phyloP scores from a whole-genome alignment of 2,888 invertebrate species.

The Synergus itoensis region DNA sequence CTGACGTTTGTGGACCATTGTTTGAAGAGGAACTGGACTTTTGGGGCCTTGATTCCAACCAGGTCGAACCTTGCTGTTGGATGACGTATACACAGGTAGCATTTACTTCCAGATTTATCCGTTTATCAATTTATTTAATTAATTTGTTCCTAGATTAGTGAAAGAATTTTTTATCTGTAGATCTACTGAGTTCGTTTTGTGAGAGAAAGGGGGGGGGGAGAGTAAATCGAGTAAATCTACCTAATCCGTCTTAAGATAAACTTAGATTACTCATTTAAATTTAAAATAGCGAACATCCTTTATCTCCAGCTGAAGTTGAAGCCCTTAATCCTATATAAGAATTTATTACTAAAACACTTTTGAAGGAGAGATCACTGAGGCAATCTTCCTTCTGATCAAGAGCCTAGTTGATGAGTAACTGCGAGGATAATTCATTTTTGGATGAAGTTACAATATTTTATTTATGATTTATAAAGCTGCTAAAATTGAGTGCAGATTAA shows the following conservation, averaged over 20 bases:
- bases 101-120: neutral
- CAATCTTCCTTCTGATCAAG: neutral
- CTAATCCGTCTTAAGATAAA: neutral
- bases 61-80: slow-evolving; percentile 99
- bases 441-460: neutral
- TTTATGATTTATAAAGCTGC: too few species aligned
- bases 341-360: neutral
- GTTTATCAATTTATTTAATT: too few species aligned
- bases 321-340: neutral
- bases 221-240: neutral
- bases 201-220: neutral
- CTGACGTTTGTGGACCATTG: slow-evolving; percentile 98
- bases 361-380: neutral
- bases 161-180: too few species aligned
- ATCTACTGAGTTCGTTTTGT: too few species aligned
- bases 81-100: slow-evolving; percentile 98
- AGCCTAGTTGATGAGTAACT: neutral
- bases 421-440: neutral
- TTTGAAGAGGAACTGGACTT: slow-evolving; percentile 99
- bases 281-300: neutral
- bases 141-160: too few species aligned
- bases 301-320: neutral
- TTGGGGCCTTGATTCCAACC: slow-evolving; percentile 99
- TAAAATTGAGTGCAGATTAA: neutral
- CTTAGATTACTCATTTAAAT: neutral